Evolutionary conservation across 1,140 invertebrate species (phyloP), one percentile per base, ranked within the genome.

Genomic region (Apis mellifera): DNA sequence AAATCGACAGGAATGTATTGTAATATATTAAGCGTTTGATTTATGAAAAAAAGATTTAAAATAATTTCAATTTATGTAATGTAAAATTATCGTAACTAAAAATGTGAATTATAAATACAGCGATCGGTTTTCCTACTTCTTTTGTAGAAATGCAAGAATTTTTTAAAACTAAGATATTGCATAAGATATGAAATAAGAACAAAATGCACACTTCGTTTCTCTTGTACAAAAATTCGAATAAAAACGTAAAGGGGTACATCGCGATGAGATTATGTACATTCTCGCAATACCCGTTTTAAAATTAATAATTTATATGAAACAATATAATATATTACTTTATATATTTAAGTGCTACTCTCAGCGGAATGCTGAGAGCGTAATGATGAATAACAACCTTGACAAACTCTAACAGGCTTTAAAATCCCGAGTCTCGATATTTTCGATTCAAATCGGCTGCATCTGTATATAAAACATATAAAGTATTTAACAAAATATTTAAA

Each of bases 381-480:
- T 60, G 94, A 92, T 26, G 94, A 93, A 89, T 97, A 97, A 92
- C 98, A 99, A 57, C 96, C 95, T 92, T 98, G 97, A 94, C 98
- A 99, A 15, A 99, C 98, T 87, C 98, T 95, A 23, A 99, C 98
- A 23, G 98, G 98, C 73, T 98, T 98, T 71, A 98, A 92, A 88
- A 99, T 99, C 60, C 98, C 96, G 78, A 99, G 94, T 62, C 98
- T 96, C 4, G 97, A 97, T 85, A 99, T 99, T 94, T 99, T 98
- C 72, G 98, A 98, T 94, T 99, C 98, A 95, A 98, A 99, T 85
- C 97, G 96, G 92, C 98, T 98, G 94, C 98, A 99, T 90, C 96
- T 96, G 91, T 62, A 85, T 84, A 11, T 69, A 85, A 79, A 79
- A 2, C 59, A 62, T 68, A 69, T 64, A 69, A n/a, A 80, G 77